Percentiles rank a stretch among this genome's conserved stretches.
phyloP scores from a whole-genome alignment of 2,797 vertebrate species.

The Periparus ater region DNA sequence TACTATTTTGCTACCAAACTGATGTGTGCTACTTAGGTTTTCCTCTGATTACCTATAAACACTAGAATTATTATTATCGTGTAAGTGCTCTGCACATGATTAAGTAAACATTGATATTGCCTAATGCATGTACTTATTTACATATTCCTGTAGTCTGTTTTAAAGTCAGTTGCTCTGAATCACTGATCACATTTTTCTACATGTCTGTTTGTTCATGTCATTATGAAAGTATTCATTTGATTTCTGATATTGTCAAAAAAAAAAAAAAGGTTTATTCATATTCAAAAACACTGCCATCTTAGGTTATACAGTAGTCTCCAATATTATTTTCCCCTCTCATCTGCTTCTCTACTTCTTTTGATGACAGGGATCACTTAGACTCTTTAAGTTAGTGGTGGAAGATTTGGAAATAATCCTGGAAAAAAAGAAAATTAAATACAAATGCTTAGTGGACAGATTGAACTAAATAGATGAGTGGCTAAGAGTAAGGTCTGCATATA shows the following conservation, averaged over 20 bases:
- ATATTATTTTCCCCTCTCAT: not conserved
- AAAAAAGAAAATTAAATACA: not conserved
- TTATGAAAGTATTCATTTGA: not conserved
- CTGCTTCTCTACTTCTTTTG: not conserved
- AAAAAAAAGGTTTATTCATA: not conserved
- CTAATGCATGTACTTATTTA: not conserved
- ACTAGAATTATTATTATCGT: not conserved
- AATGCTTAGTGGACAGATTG: not conserved
- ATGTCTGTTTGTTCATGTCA: not conserved
- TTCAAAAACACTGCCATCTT: not conserved
- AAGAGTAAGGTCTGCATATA: not conserved
- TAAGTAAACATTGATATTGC: not conserved
- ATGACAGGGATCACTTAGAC: not conserved
- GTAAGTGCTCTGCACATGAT: not conserved
- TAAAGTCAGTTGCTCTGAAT: not conserved
- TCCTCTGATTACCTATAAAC: not conserved
- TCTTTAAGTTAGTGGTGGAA: not conserved
- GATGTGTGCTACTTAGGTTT: not conserved
- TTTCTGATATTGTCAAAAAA: not conserved
- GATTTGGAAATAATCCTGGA: not conserved
- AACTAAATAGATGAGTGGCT: not conserved
- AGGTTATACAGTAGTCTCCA: not conserved
- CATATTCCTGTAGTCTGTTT: not conserved
- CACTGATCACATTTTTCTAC: not conserved
- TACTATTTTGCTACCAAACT: not conserved